phyloP scores from a whole-genome alignment of 2,113 vertebrate species.

The Amphiprion ocellaris region DNA sequence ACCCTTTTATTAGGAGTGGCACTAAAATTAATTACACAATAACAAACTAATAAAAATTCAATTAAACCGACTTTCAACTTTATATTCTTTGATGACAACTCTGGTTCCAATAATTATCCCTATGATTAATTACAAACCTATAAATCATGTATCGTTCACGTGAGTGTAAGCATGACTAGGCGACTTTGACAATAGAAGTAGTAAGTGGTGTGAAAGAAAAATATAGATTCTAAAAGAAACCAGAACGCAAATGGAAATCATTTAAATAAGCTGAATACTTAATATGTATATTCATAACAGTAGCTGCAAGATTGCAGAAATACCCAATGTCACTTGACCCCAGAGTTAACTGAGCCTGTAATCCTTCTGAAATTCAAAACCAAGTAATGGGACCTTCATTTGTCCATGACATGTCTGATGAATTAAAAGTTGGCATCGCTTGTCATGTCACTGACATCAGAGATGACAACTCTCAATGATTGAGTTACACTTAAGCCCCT shows the following conservation, averaged over 20 bases:
- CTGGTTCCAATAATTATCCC: not conserved
- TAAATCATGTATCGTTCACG: not conserved
- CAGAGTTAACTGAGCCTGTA: slow-evolving; percentile 8
- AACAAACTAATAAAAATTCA: not conserved
- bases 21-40: not conserved
- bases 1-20: no score
- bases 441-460: slow-evolving; percentile 27
- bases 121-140: not conserved
- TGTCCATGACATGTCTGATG: slow-evolving; percentile 29
- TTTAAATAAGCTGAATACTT: not conserved
- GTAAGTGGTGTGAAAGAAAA: not conserved
- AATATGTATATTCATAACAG: not conserved
- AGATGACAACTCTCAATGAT: slow-evolving; percentile 6
- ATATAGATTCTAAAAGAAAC: not conserved
- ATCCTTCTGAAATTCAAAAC: slow-evolving; percentile 49
- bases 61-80: not conserved
- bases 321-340: slow-evolving; percentile 15
- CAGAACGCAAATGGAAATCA: not conserved
- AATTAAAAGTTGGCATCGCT: slow-evolving; percentile 12
- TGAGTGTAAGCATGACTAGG: not conserved
- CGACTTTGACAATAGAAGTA: not conserved
- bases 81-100: not conserved
- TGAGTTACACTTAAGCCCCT: slow-evolving; percentile 3
- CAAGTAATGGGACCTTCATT: slow-evolving; percentile 29
- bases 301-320: slow-evolving; percentile 26